Evolutionary conservation across 2,888 invertebrate genomes (phyloP).

Genomic region (Vesta saturnalis): DNA sequence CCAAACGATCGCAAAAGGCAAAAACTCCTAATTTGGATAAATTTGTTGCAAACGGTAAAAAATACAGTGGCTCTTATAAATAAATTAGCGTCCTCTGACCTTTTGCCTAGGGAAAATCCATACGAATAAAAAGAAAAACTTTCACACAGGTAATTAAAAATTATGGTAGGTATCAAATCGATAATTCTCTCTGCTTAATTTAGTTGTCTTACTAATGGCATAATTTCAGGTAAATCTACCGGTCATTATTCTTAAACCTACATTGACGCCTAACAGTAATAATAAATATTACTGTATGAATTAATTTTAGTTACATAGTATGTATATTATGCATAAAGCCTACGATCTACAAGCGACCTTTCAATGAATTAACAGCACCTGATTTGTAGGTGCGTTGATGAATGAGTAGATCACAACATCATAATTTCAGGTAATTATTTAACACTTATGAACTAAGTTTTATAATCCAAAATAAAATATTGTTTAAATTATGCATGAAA

Average conservation of each 20-base stretch:
- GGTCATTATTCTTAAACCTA: conserved; percentile 28
- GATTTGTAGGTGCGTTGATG: conserved; percentile 32
- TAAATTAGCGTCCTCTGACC: too few species aligned
- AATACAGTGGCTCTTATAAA: too few species aligned
- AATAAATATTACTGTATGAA: conserved; percentile 21
- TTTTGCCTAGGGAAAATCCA: too few species aligned
- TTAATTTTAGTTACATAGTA: conserved; percentile 22
- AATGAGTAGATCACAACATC: conserved; percentile 23
- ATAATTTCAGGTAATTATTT: conserved; percentile 31
- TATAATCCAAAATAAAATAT: conserved; percentile 1
- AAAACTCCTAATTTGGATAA: too few species aligned
- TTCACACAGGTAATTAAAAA: neutral
- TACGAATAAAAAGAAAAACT: neutral
- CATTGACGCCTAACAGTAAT: conserved; percentile 25
- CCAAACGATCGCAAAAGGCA: conserved; percentile 21
- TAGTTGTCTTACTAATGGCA: conserved; percentile 18
- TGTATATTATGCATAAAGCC: conserved; percentile 27
- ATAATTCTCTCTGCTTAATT: conserved; percentile 11
- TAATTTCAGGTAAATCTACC: conserved; percentile 17
- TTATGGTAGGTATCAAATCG: too few species aligned
- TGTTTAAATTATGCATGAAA: neutral
- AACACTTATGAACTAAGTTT: conserved; percentile 10
- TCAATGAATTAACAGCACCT: conserved; percentile 28
- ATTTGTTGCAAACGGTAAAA: neutral
- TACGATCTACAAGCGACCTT: conserved; percentile 23